These are phyloP conservation scores for Geococcyx californianus DNA, from an alignment of 2,113 vertebrate genomes.

Conservation along the genomic window DNA sequence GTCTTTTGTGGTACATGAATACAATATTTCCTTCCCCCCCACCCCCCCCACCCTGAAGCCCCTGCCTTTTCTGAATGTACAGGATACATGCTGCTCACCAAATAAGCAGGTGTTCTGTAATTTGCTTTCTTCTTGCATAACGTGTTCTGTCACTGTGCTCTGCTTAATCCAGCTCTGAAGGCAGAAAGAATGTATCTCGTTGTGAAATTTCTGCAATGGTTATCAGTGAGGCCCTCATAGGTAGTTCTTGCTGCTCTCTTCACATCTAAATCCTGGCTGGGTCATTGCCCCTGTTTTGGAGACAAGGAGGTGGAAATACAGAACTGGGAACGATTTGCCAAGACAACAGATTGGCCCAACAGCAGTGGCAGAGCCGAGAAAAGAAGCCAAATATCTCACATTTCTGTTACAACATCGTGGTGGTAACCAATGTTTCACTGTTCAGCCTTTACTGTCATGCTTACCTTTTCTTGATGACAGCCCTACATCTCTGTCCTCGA, in stretches of 20 bases:
- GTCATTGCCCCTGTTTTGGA: not conserved
- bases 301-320: not conserved
- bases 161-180: not conserved
- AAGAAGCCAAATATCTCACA: not conserved
- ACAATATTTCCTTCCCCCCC: not conserved
- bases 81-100: not conserved
- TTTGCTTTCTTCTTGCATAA: slow-evolving; percentile 14
- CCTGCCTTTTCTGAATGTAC: not conserved
- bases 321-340: not conserved
- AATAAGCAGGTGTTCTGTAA: not conserved
- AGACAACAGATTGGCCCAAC: not conserved
- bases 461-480: not conserved
- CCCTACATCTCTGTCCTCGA: not conserved
- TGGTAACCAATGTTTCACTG: not conserved
- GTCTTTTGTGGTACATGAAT: not conserved
- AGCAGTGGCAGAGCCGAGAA: not conserved
- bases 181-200: not conserved
- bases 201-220: not conserved
- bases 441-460: rapidly evolving
- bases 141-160: not conserved
- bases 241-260: not conserved
- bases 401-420: not conserved
- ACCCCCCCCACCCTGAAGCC: not conserved
- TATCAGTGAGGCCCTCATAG: not conserved
- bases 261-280: not conserved